phyloP scores from a whole-genome alignment of 2,888 invertebrate genomes.

The Amphipoea oculea region DNA sequence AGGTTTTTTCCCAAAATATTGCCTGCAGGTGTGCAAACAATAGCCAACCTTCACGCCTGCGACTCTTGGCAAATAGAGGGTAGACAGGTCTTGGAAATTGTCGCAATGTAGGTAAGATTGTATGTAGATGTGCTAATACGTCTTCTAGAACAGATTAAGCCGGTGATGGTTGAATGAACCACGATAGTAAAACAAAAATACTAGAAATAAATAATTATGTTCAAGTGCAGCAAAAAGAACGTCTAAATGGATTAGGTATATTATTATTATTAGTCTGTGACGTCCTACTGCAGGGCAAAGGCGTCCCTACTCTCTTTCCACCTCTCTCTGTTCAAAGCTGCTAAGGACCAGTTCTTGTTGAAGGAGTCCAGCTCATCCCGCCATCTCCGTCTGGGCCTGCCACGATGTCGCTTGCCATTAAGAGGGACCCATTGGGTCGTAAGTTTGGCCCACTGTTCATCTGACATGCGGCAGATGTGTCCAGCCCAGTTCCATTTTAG shows the following conservation, averaged over 20 bases:
- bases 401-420: no score
- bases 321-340: no score
- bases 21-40: conserved; percentile 57
- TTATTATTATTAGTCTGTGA: no score
- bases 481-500: no score
- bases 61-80: conserved; percentile 56
- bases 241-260: neutral
- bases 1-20: conserved; percentile 67
- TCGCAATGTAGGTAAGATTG: conserved; percentile 46
- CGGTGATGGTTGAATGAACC: conserved; percentile 2
- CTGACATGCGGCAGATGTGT: no score
- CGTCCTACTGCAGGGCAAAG: no score
- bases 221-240: neutral
- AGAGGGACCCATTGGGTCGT: no score
- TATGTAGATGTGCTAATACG: conserved; percentile 45
- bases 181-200: neutral
- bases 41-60: conserved; percentile 64
- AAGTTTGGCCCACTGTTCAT: no score
- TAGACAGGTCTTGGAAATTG: conserved; percentile 50
- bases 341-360: no score
- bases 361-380: no score
- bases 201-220: neutral
- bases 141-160: neutral
- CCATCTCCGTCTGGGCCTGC: no score
- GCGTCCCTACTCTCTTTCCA: no score